Percentiles rank a stretch among this genome's conserved stretches.
Conservation (phyloP, 2,888 invertebrate species). For the Byasa hedistus region DNA sequence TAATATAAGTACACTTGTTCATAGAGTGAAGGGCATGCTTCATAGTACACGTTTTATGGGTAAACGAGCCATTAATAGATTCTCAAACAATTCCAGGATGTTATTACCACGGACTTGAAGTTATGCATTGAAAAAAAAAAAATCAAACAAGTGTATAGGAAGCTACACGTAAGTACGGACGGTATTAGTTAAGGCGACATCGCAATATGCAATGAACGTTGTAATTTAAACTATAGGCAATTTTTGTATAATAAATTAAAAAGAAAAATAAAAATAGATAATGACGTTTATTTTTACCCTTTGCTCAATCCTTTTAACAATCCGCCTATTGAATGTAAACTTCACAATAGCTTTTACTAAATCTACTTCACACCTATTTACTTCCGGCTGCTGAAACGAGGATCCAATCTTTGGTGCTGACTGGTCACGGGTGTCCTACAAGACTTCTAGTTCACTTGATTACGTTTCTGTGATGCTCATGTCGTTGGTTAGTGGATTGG, state of each 20-base stretch:
- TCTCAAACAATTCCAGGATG: conserved; percentile 17
- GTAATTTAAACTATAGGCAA: conserved; percentile 66
- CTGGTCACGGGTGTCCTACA: too few relatives aligned
- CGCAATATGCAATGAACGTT: conserved; percentile 52
- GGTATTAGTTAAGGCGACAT: conserved; percentile 57
- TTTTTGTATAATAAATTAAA: conserved; percentile 68
- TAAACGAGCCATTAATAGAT: neutral
- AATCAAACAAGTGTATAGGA: conserved; percentile 66
- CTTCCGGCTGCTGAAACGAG: too few relatives aligned
- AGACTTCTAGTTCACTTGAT: too few relatives aligned
- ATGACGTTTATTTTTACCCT: conserved; percentile 56
- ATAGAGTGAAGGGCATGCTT: too few relatives aligned
- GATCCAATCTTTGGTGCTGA: too few relatives aligned
- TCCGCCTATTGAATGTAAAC: neutral
- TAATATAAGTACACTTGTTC: too few relatives aligned
- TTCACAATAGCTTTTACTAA: neutral
- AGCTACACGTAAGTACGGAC: conserved; percentile 53
- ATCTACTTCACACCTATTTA: neutral
- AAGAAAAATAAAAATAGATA: conserved; percentile 75
- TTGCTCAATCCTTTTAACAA: neutral
- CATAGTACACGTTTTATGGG: too few relatives aligned
- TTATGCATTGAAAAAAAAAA: conserved; percentile 36
- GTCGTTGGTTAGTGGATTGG: too few relatives aligned
- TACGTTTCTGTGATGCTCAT: too few relatives aligned
- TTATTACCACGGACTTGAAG: conserved; percentile 17